These are phyloP conservation scores for Eurystomus gularis DNA, from an alignment of 2,113 vertebrate species.

Conservation along the genomic window DNA sequence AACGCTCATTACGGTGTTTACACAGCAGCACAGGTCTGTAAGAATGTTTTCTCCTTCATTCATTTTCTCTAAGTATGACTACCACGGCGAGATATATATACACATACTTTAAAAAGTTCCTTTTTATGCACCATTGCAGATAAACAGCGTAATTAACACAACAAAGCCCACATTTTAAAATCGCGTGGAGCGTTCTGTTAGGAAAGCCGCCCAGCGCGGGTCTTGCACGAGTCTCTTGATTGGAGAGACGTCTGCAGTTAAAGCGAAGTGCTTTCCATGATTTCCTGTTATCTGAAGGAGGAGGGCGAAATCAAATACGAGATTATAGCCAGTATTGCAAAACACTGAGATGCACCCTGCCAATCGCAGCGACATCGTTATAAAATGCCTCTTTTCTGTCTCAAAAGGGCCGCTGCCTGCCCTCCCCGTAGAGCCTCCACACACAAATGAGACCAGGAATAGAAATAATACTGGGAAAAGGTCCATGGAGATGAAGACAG, in stretches of 20 bases:
- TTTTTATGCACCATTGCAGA: background rate
- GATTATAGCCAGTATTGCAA: background rate
- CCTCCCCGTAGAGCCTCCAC: background rate
- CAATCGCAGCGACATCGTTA: background rate
- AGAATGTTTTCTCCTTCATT: background rate
- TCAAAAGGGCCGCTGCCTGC: background rate
- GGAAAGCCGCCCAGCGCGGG: background rate
- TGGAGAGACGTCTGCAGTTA: background rate
- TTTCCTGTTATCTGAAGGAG: constrained; percentile 18
- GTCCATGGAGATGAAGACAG: background rate
- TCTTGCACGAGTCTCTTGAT: background rate
- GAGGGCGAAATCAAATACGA: constrained; percentile 24
- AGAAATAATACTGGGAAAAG: background rate
- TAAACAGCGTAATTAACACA: background rate
- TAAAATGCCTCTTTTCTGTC: background rate
- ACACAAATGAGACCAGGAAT: background rate
- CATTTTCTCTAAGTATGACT: background rate
- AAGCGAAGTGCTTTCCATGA: constrained; percentile 15
- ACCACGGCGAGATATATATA: background rate
- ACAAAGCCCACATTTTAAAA: background rate
- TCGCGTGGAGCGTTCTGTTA: background rate
- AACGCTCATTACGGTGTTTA: background rate
- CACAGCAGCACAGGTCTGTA: background rate
- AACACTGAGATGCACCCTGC: background rate
- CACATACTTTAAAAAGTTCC: background rate